Evolutionary conservation across 2,888 invertebrate genomes (phyloP).

Genomic region (Bugula neritina): DNA sequence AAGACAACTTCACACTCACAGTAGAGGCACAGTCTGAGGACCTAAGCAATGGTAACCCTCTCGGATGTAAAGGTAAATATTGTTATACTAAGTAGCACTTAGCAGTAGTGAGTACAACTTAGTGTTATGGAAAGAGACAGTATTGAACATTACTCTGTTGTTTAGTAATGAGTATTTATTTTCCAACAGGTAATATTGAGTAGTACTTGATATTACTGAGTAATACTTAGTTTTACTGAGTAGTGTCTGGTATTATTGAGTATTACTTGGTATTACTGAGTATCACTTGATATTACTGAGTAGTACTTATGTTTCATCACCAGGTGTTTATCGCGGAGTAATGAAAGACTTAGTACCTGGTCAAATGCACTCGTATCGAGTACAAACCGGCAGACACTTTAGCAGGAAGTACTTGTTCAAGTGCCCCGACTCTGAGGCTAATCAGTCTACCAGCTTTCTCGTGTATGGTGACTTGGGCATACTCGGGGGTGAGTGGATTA

Average conservation of each 20-base stretch:
- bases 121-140: no score
- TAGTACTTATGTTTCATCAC: no score
- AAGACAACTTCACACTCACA: conserved; percentile 1
- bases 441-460: not conserved
- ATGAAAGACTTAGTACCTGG: not conserved
- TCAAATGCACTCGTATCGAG: conserved; percentile 1
- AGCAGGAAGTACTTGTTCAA: conserved; percentile 1
- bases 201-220: no score
- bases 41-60: not conserved
- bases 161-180: no score
- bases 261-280: no score
- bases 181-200: no score
- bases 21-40: not conserved
- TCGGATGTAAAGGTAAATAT: conserved; percentile 15
- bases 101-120: no score
- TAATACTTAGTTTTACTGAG: no score
- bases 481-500: conserved; percentile 11
- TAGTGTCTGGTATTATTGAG: no score
- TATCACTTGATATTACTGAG: no score
- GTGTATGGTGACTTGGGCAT: conserved; percentile 9
- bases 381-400: not conserved
- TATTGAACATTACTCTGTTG: no score
- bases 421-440: not conserved
- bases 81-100: no score
- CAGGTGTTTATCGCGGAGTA: not conserved